Evolutionary conservation across 2,888 invertebrate species (phyloP), one percentile per base, ranked within the genome.

Genomic region (Atethmia centrago): DNA sequence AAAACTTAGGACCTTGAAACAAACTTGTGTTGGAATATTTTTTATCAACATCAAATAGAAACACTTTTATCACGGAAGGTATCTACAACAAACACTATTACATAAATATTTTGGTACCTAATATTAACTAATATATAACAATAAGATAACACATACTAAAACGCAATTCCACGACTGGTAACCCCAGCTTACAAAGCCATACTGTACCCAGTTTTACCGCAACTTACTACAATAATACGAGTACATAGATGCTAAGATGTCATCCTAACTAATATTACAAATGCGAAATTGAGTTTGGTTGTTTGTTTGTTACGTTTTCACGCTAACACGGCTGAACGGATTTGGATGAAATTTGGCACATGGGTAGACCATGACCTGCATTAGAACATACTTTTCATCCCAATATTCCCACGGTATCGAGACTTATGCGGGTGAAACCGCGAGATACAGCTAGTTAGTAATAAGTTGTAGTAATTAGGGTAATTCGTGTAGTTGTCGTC

Each of bases 121-220:
- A 47, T 69, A 69, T 16, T n/a, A n/a, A 36, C 2, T 31, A 31
- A 36, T 36, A 3, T 36, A 36, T 36, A 28, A 9, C 53, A 59
- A 79, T 75, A 51, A 62, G 25, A 79, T 80, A 56, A 75, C 56
- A 76, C 19, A 40, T 69, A 69, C 42, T 62, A 62, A 69, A 61
- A 69, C 53, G 36, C 70, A 58, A 71, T 55, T 66, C 49, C 70
- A 31, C 58, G 66, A 53, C 53, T 58, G 28, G 66, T 58, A 53
- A 67, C 40, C 31, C 47, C 49, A 56, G 80, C 58, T 80, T 76
- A 80, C 56, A 76, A 80, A 80, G 71, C 67, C 81, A 59, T 67
- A 76, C 36, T 61, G 14, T n/a, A 4, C 51, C 56, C 12, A 49
- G 53, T 66, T 63, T 66, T 63, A 51, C 31, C 53, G 45, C 69